phyloP scores from a whole-genome alignment of 2,113 vertebrate genomes.

The Anhinga anhinga region DNA sequence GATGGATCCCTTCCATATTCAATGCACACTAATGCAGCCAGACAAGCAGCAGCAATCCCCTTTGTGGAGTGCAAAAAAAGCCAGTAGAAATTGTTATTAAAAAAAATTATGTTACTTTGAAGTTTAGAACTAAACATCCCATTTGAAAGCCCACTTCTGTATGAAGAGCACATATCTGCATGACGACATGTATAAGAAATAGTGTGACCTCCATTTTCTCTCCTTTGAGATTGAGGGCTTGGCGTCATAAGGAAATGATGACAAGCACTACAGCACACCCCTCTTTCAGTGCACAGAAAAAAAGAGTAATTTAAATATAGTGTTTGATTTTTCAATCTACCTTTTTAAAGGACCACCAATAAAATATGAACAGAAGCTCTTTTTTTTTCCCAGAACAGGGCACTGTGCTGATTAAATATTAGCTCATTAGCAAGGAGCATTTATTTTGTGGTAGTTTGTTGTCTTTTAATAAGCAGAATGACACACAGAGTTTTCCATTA shows the following conservation, averaged over 20 bases:
- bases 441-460: slow-evolving; percentile 42
- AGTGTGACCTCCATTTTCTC: not conserved
- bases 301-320: not conserved
- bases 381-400: not conserved
- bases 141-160: not conserved
- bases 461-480: slow-evolving; percentile 48
- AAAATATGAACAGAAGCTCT: not conserved
- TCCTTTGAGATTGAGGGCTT: not conserved
- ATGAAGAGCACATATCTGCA: not conserved
- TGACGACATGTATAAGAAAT: not conserved
- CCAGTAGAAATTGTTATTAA: not conserved
- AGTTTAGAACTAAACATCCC: not conserved
- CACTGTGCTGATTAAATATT: slow-evolving; percentile 34
- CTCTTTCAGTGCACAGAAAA: not conserved
- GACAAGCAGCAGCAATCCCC: not conserved
- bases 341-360: not conserved
- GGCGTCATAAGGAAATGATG: not conserved
- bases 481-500: not conserved
- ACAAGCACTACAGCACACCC: not conserved
- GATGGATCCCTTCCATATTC: not conserved
- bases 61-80: not conserved
- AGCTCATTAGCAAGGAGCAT: not conserved
- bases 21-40: not conserved
- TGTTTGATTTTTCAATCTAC: not conserved
- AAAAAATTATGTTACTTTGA: not conserved